These are phyloP conservation scores for Sminthurinus signatus DNA, from an alignment of 1,140 invertebrate species.

Conservation along the genomic window DNA sequence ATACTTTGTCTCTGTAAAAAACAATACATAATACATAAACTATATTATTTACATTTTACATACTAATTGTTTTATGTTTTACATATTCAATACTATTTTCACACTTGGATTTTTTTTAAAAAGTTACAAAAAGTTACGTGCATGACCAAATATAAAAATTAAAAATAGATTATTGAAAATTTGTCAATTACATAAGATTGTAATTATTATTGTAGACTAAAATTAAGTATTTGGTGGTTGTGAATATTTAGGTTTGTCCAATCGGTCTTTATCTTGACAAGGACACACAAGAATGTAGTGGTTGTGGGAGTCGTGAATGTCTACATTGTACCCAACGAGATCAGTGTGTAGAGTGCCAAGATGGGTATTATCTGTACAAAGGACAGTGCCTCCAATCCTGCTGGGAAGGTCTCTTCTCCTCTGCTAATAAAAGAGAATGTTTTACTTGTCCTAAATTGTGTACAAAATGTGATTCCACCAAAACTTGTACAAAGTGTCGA, in stretches of 20 bases:
- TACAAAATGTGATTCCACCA: slow-evolving; percentile 58
- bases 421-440: slow-evolving; percentile 27
- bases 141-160: too few relatives aligned
- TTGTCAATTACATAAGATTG: too few relatives aligned
- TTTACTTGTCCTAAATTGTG: slow-evolving; percentile 52
- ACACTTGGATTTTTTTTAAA: too few relatives aligned
- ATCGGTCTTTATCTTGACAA: slow-evolving; percentile 18
- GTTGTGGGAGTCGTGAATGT: slow-evolving; percentile 52
- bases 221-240: too few relatives aligned
- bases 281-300: slow-evolving; percentile 28
- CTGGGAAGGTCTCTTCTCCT: slow-evolving; percentile 23
- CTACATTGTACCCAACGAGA: slow-evolving; percentile 58
- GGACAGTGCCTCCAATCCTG: slow-evolving; percentile 31
- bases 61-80: too few relatives aligned
- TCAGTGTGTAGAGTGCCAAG: slow-evolving; percentile 60
- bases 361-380: slow-evolving; percentile 45
- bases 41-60: too few relatives aligned
- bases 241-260: slow-evolving; percentile 37
- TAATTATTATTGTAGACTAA: too few relatives aligned
- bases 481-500: slow-evolving; percentile 60
- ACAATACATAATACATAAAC: too few relatives aligned
- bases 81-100: too few relatives aligned
- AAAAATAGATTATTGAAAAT: too few relatives aligned
- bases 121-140: too few relatives aligned
- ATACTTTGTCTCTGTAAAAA: too few relatives aligned